These are phyloP conservation scores for Spodoptera exigua DNA, from an alignment of 2,888 invertebrate genomes.

Conservation along the genomic window DNA sequence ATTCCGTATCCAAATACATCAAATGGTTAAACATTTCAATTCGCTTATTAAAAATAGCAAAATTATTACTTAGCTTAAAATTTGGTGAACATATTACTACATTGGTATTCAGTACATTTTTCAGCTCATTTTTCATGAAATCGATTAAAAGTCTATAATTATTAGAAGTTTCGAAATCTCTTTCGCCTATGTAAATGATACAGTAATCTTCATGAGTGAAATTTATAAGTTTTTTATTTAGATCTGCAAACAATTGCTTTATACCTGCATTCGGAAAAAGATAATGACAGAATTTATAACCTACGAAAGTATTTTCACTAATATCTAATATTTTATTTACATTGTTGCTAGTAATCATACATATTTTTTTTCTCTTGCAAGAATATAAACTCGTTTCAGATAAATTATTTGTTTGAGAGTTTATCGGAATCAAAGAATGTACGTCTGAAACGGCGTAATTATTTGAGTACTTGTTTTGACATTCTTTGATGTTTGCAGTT, in stretches of 20 bases:
- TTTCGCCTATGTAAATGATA: conserved; percentile 6
- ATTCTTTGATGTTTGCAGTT: no score
- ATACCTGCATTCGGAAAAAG: conserved; percentile 5
- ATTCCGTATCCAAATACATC: conserved; percentile 7
- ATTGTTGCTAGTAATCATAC: conserved; percentile 4
- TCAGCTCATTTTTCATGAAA: no score
- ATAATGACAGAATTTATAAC: conserved; percentile 1
- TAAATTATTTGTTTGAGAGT: no score
- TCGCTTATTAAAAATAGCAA: conserved; percentile 4
- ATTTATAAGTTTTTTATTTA: conserved; percentile 1
- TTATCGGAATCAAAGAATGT: no score
- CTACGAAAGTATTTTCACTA: not conserved
- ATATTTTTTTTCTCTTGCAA: no score
- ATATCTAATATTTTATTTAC: conserved; percentile 5
- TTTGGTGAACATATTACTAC: conserved; percentile 1
- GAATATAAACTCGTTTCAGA: no score
- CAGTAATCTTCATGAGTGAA: conserved; percentile 1
- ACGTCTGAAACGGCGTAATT: no score
- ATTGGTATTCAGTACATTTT: not conserved
- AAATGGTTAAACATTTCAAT: no score
- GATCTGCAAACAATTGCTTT: conserved; percentile 1
- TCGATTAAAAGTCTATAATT: conserved; percentile 4
- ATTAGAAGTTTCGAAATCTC: not conserved
- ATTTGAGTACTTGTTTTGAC: no score
- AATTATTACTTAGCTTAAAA: conserved; percentile 4